phyloP scores from a whole-genome alignment of 1,140 invertebrate species.

The Hermetia illucens region DNA sequence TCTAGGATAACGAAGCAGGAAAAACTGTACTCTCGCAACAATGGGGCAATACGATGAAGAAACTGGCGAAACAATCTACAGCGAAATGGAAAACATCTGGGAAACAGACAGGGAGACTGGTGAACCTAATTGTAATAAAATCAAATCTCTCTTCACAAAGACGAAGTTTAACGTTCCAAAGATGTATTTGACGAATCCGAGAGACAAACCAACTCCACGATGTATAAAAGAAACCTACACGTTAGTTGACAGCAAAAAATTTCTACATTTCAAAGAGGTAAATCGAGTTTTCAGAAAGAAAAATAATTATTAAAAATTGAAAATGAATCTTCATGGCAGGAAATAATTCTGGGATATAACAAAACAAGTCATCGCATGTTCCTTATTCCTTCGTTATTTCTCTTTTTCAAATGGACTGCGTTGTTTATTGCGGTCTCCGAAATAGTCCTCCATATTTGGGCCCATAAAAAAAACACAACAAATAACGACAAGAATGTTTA shows the following conservation, averaged over 20 bases:
- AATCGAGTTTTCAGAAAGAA: conserved; percentile 20
- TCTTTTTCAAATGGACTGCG: conserved; percentile 23
- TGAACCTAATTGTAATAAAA: conserved; percentile 19
- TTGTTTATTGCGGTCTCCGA: conserved; percentile 21
- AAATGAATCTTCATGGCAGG: conserved; percentile 9
- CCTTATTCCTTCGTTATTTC: conserved; percentile 30
- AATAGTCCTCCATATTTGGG: conserved; percentile 35
- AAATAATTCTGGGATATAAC: conserved; percentile 26
- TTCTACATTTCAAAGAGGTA: conserved; percentile 21
- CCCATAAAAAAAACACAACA: conserved; percentile 37
- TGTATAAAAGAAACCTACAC: conserved; percentile 7
- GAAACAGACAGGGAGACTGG: conserved; percentile 23
- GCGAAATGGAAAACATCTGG: too few species aligned
- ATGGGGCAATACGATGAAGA: too few species aligned
- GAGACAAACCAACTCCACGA: not conserved
- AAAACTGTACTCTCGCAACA: too few species aligned
- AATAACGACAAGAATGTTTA: conserved; percentile 34
- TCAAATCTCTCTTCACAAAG: too few species aligned
- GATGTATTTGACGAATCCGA: not conserved
- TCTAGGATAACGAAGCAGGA: too few species aligned
- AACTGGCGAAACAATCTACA: too few species aligned
- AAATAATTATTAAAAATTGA: conserved; percentile 5
- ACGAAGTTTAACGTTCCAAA: conserved; percentile 1
- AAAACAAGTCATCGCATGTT: conserved; percentile 19
- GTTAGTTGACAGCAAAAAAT: conserved; percentile 20